Evolutionary conservation across 2,113 vertebrate species (phyloP), one percentile per base, ranked within the genome.

Genomic region (Cynocephalus volans): DNA sequence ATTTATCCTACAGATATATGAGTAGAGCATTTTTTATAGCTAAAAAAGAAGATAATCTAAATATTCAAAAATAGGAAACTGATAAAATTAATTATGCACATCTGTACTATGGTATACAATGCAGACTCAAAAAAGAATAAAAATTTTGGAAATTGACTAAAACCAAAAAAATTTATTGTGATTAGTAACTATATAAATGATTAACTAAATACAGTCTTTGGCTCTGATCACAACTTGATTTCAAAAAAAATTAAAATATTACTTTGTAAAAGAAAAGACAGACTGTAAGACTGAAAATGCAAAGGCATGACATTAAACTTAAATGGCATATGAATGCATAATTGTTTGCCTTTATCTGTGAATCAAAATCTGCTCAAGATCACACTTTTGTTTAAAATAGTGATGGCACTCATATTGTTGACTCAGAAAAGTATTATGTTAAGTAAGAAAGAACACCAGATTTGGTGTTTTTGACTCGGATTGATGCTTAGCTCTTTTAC

Each of bases 311-410:
- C 54, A 89, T 95, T 92, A 65, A 94, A 60, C 5, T 89, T 92
- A 81, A 96, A 54, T 94, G 62, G 60, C 6, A 28, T 52, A 65
- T 31, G 19, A 75, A 56, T 75, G 11, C 54, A 58, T 52, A 94
- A 73, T 90, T 83, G 24, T 91, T 96, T 56, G 12, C 65, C 31
- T 90, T 92, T 26, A 75, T 92, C 58, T 92, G 48, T 79, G 31
- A 94, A 67, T 77, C 41, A 77, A 90, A 86, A 83, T 87, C 64
- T 77, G 60, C 52, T 88, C 83, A 41, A 79, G 92, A 85, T 64
- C 58, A 86, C 80, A 62, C 52, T 93, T 75, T n/a, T 80, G 21
- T 79, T 87, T 83, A 80, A 92, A 96, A 96, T n/a, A 95, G 87
- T 31, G 87, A 33, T 52, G 31, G 31, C 41, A 88, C 64, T 79